Conservation (phyloP, 2,888 invertebrate genomes). For the Xestia xanthographa region DNA sequence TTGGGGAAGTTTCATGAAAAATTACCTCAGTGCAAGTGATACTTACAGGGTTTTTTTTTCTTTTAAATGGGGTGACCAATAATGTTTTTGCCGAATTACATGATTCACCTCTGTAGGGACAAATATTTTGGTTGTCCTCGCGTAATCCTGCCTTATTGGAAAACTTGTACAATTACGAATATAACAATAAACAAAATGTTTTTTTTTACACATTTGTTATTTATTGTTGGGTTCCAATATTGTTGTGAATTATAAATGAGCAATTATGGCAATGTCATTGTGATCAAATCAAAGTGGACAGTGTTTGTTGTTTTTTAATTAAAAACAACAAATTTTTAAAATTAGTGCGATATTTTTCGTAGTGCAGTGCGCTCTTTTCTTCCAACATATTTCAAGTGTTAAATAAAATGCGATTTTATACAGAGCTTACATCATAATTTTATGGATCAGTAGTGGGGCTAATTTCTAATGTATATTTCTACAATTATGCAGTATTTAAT, state of each 20-base stretch:
- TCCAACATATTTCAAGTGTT: conserved; percentile 38
- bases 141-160: conserved; percentile 70
- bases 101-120: conserved; percentile 71
- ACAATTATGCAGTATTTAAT: conserved; percentile 56
- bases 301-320: conserved; percentile 31
- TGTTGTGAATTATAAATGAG: conserved; percentile 56
- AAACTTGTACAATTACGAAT: conserved; percentile 66
- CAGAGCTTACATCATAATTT: conserved; percentile 38
- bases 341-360: conserved; percentile 28
- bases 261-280: conserved; percentile 52
- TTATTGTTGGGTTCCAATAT: conserved; percentile 59
- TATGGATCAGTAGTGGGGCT: conserved; percentile 49
- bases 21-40: conserved; percentile 37
- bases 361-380: conserved; percentile 47
- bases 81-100: conserved; percentile 65
- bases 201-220: conserved; percentile 61
- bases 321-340: background rate
- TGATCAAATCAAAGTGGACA: conserved; percentile 24
- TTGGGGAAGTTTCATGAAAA: conserved; percentile 66
- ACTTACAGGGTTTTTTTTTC: conserved; percentile 31
- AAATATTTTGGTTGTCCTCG: conserved; percentile 64
- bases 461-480: conserved; percentile 56
- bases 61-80: conserved; percentile 50
- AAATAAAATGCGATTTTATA: conserved; percentile 32
- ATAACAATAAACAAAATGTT: conserved; percentile 67